These are phyloP conservation scores for Gila robusta DNA, from an alignment of 2,797 vertebrate genomes.

Conservation along the genomic window DNA sequence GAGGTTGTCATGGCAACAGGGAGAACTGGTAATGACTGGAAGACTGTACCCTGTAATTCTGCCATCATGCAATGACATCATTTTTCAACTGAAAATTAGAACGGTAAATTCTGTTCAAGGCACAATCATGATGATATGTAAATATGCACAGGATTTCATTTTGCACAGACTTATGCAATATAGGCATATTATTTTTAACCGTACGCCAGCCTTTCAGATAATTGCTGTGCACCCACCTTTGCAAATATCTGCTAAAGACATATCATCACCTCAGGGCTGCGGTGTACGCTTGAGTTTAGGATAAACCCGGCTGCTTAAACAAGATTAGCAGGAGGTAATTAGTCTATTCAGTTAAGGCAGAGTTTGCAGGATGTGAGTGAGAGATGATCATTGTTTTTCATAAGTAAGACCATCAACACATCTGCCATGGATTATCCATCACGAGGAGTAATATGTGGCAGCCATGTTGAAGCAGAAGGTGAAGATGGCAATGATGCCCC, in stretches of 20 bases:
- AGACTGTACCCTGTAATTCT: slow-evolving; percentile 44
- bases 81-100: slow-evolving; percentile 31
- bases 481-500: slow-evolving; percentile 23
- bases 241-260: slow-evolving; percentile 9
- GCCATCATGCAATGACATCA: slow-evolving; percentile 48
- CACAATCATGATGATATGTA: neutral
- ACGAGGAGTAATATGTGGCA: neutral
- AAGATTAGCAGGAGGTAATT: slow-evolving; percentile 62
- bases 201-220: slow-evolving; percentile 1
- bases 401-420: slow-evolving; percentile 30
- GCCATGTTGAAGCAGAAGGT: slow-evolving; percentile 18
- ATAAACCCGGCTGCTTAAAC: slow-evolving; percentile 56
- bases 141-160: slow-evolving; percentile 8
- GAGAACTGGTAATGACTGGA: slow-evolving; percentile 44
- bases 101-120: slow-evolving; percentile 8
- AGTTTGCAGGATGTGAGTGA: slow-evolving; percentile 71
- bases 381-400: slow-evolving; percentile 40
- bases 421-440: slow-evolving; percentile 10
- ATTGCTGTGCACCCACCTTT: slow-evolving; percentile 27
- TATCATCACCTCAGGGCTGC: slow-evolving; percentile 18
- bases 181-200: slow-evolving; percentile 16
- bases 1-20: slow-evolving; percentile 74
- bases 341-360: slow-evolving; percentile 45
- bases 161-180: neutral
- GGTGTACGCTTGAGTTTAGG: slow-evolving; percentile 42